Evolutionary conservation across 1,140 invertebrate species (phyloP), one percentile per base, ranked within the genome.

Genomic region (Bombyx mori): DNA sequence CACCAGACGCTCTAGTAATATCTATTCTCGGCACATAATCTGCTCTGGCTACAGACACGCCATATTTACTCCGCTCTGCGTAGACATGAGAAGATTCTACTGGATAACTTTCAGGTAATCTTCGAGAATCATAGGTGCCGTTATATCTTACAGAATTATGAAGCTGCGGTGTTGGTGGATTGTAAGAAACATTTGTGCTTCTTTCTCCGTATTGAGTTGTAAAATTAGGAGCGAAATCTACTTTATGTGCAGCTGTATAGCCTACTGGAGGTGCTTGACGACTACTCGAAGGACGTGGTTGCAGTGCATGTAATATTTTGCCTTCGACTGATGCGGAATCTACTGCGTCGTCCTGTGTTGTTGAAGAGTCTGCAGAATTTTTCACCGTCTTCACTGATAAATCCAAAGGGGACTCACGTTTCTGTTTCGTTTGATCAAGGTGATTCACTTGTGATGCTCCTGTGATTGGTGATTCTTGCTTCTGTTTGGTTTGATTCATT

Each of bases 341-440:
- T 54, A 91, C 89, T 4, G 82, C 69, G 53, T 94, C 93, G 68
- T 94, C 93, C 69, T 92, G 90, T 1, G 92, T 92, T 1, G 95
- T 95, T 0, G 94, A 95, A 1, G 94, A 95, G 79, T 96, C 94
- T 0, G 94, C 94, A 1, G 94, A 93, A 45, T 94, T 95, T 69
- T 94, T 92, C 0, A 96, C 92, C 0, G 94, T 96, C 75, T 95
- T 96, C 44, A 96, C 94, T 0, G 94, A 96, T 9, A 96, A 86
- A 81, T 96, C 95, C 50, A 96, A 75, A 0, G 94, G 94, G 1
- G 94, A 95, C 73, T 95, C 93, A 44, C 91, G 88, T 77, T 92
- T 93, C 54, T 83, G 82, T 71, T 86, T 80, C 51, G 74, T 77
- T 67, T 65, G 65, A 56, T 65, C 61, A 3, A 54, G 22, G 44